Conservation (phyloP, 2,113 vertebrate genomes). For the Engystomops pustulosus region DNA sequence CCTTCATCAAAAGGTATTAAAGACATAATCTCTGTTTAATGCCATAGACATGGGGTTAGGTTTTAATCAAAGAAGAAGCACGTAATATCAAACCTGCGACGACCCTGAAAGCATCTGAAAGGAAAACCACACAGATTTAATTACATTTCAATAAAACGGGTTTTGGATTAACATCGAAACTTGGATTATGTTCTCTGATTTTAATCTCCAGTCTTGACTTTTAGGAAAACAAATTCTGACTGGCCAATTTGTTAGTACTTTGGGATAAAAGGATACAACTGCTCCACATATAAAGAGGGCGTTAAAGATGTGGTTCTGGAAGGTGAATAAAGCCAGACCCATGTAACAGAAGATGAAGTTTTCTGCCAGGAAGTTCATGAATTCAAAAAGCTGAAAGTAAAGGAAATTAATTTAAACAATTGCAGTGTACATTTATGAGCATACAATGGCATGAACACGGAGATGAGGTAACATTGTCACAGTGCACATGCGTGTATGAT, state of each 20-base stretch:
- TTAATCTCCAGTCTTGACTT: slow-evolving; percentile 11
- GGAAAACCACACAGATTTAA: slow-evolving; percentile 18
- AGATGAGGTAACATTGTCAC: background rate
- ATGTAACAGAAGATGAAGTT: slow-evolving; percentile 90
- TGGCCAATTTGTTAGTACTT: slow-evolving; percentile 4
- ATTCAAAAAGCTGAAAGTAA: slow-evolving; percentile 84
- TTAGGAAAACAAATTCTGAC: background rate
- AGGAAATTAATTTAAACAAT: too few species aligned
- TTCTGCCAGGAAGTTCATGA: slow-evolving; percentile 87
- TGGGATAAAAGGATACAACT: slow-evolving; percentile 83
- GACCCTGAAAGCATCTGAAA: slow-evolving; percentile 9
- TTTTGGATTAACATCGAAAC: background rate
- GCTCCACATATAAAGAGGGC: slow-evolving; percentile 81
- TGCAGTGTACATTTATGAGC: background rate
- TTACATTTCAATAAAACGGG: slow-evolving; percentile 31
- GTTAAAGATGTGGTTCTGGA: slow-evolving; percentile 83
- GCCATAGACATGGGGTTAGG: slow-evolving; percentile 10
- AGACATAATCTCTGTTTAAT: slow-evolving; percentile 22
- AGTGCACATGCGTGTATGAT: background rate
- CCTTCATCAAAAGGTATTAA: slow-evolving; percentile 26
- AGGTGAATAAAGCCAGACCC: slow-evolving; percentile 82
- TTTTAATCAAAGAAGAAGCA: slow-evolving; percentile 34
- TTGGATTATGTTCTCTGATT: slow-evolving; percentile 13
- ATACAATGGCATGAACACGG: background rate
- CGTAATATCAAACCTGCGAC: slow-evolving; percentile 11